Evolutionary conservation across 1,140 invertebrate species (phyloP).

Genomic region (Nasonia longicornis): DNA sequence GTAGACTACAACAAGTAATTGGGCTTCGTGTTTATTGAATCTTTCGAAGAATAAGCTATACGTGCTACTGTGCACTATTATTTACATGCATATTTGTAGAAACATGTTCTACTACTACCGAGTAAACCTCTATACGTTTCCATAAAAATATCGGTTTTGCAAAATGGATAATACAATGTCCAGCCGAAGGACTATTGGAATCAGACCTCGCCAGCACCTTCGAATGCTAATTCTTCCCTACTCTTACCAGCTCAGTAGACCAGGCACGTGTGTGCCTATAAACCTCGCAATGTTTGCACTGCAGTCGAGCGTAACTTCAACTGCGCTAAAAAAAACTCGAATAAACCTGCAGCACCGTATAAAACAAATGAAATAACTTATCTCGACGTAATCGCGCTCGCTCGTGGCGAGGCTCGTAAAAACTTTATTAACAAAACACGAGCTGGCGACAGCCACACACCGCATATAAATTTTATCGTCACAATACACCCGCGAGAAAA

Average conservation of each 20-base stretch:
- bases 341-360: background rate
- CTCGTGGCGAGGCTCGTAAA: background rate
- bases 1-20: background rate
- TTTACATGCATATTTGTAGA: background rate
- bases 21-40: background rate
- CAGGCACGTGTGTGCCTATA: background rate
- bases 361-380: conserved; percentile 14
- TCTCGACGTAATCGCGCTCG: conserved; percentile 8
- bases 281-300: background rate
- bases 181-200: too few species aligned
- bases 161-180: too few species aligned
- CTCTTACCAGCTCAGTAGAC: too few species aligned
- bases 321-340: background rate
- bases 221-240: too few species aligned
- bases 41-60: background rate
- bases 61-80: background rate
- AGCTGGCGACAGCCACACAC: background rate
- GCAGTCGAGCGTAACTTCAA: background rate
- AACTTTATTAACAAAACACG: conserved; percentile 29
- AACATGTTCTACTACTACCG: too few species aligned
- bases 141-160: too few species aligned
- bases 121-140: too few species aligned
- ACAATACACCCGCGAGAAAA: background rate
- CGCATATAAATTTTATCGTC: background rate
- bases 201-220: too few species aligned